phyloP scores from a whole-genome alignment of 2,797 vertebrate species.

The Macrochelys suwanniensis region DNA sequence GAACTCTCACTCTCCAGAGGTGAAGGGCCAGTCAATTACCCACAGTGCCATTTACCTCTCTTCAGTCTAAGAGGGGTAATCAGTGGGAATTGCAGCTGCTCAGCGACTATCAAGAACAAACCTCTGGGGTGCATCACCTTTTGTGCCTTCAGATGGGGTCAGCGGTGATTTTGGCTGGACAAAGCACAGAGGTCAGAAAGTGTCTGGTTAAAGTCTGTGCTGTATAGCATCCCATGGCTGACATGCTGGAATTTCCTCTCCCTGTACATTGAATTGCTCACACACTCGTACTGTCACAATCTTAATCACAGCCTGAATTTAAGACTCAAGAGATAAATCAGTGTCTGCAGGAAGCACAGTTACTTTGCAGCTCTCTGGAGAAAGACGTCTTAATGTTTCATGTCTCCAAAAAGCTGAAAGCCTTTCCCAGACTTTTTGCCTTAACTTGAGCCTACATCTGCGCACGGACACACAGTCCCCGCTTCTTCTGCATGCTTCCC shows the following conservation, averaged over 20 bases:
- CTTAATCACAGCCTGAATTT: neutral
- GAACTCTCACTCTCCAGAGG: neutral
- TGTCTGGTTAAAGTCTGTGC: neutral
- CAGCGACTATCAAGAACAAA: neutral
- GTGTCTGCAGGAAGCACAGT: neutral
- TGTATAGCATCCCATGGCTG: neutral
- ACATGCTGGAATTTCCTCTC: neutral
- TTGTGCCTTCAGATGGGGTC: neutral
- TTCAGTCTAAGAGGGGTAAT: neutral
- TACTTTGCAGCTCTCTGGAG: neutral
- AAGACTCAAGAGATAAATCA: neutral
- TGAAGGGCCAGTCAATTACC: neutral
- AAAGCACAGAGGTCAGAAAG: neutral
- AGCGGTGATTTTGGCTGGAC: neutral
- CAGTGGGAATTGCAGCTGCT: neutral
- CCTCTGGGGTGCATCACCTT: neutral
- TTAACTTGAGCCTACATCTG: neutral
- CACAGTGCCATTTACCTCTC: neutral
- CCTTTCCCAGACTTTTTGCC: neutral
- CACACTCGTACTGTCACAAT: neutral
- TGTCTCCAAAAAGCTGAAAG: neutral
- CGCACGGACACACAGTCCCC: neutral
- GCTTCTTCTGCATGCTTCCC: neutral
- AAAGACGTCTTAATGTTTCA: neutral
- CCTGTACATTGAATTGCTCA: rapidly evolving